Evolutionary conservation across 2,888 invertebrate genomes (phyloP).

Genomic region (Hyppa rectilinea): DNA sequence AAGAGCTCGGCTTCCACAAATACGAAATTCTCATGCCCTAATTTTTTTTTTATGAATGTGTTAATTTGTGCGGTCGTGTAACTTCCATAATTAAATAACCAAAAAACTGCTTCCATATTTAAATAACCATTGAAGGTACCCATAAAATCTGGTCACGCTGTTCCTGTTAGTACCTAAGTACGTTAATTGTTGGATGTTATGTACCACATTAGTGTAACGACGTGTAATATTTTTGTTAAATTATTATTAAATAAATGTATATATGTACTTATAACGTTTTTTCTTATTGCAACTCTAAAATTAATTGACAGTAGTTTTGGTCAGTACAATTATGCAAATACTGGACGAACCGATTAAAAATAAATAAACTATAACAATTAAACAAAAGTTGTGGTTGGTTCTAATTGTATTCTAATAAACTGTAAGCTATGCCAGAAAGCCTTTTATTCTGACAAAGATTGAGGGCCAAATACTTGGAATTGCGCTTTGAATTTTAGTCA

Average conservation of each 20-base stretch:
- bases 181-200: slow-evolving; percentile 58
- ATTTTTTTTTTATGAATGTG: slow-evolving; percentile 63
- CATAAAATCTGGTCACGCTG: slow-evolving; percentile 60
- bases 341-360: not conserved
- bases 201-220: slow-evolving; percentile 46
- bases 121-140: slow-evolving; percentile 46
- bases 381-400: not conserved
- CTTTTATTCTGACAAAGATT: too few species aligned
- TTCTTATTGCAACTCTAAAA: slow-evolving; percentile 8
- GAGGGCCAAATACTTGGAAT: too few species aligned
- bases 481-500: too few species aligned
- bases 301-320: too few species aligned
- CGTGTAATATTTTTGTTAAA: slow-evolving; percentile 69
- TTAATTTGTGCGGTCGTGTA: slow-evolving; percentile 47
- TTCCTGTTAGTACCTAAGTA: slow-evolving; percentile 67
- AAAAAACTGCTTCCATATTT: slow-evolving; percentile 59
- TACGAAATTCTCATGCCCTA: slow-evolving; percentile 93
- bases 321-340: not conserved
- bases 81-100: too few species aligned
- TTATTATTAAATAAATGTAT: slow-evolving; percentile 69
- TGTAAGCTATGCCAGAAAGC: too few species aligned
- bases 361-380: too few species aligned
- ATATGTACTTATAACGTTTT: slow-evolving; percentile 31
- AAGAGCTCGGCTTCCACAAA: slow-evolving; percentile 94
- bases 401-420: too few species aligned